Evolutionary conservation across 2,888 invertebrate species (phyloP), one percentile per base, ranked within the genome.

Genomic region (Pseudoips prasinana): DNA sequence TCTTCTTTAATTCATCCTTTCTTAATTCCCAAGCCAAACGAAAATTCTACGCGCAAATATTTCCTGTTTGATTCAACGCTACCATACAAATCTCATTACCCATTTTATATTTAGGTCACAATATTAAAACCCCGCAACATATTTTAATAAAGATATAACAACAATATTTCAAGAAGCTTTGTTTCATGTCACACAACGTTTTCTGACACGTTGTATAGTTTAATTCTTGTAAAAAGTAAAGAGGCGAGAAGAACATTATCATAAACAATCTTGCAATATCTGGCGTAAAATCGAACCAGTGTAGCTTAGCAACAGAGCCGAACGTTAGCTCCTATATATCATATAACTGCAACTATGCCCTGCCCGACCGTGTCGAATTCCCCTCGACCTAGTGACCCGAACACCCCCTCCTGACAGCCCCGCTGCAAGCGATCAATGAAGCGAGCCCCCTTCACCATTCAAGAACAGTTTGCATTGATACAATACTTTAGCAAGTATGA

Each of bases 321-420:
- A 34, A 29, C 28, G 45, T 14, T 14, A 14, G 14, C 47, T 45
- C 33, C 49, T 53, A 46, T 51, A 42, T 41, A 46, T 46, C 40
- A 40, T 45, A 47, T 58, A 56, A 46, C 45, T 49, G 58, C 54
- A 56, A 28, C 22, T 30, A 32, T 3, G 4, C n/a, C 31, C 46
- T 47, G 47, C 55, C 48, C 40, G 33, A 38, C 34, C 52, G 47
- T 44, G 38, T 39, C 48, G 37, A 29, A 27, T 33, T 60, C 64
- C 60, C 65, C 63, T 64, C 77, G 80, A 80, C 83, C 83, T 55
- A 79, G 73, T 84, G 78, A 81, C 81, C 80, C 58, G 57, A 39
- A 40, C 46, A 53, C 43, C 53, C 58, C 63, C 46, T 46, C 51
- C 39, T 59, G 57, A 44, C 46, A 45, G 50, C 44, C 58, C 59